Evolutionary conservation across 2,797 vertebrate species (phyloP).

Genomic region (Monodelphis domestica): DNA sequence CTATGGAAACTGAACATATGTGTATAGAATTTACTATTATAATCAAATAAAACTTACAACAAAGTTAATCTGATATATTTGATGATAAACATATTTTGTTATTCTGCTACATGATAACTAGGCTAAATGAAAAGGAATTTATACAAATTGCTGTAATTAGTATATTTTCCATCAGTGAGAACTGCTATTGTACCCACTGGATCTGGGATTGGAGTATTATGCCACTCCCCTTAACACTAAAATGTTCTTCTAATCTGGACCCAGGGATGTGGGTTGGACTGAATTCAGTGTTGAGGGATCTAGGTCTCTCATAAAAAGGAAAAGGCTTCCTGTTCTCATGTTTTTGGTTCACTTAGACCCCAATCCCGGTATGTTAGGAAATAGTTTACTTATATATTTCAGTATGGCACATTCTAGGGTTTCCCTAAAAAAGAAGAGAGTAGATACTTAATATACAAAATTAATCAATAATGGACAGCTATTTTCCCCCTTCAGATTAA

Average conservation of each 20-base stretch:
- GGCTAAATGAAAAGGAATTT: not conserved
- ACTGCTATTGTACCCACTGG: not conserved
- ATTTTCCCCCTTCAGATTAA: not conserved
- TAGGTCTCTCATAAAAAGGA: not conserved
- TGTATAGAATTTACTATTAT: too few species aligned
- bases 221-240: not conserved
- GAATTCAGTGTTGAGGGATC: not conserved
- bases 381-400: not conserved
- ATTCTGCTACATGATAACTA: not conserved
- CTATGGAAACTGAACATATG: accelerated
- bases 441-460: not conserved
- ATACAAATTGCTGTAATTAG: not conserved
- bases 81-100: not conserved
- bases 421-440: not conserved
- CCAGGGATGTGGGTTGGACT: not conserved
- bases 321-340: not conserved
- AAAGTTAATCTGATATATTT: not conserved
- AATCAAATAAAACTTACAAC: not conserved
- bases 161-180: not conserved
- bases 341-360: not conserved
- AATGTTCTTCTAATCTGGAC: not conserved
- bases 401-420: not conserved
- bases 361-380: not conserved
- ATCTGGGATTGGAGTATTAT: not conserved
- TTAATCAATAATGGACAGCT: not conserved